Conservation (phyloP, 1,140 invertebrate genomes). For the Rhynchophorus ferrugineus region DNA sequence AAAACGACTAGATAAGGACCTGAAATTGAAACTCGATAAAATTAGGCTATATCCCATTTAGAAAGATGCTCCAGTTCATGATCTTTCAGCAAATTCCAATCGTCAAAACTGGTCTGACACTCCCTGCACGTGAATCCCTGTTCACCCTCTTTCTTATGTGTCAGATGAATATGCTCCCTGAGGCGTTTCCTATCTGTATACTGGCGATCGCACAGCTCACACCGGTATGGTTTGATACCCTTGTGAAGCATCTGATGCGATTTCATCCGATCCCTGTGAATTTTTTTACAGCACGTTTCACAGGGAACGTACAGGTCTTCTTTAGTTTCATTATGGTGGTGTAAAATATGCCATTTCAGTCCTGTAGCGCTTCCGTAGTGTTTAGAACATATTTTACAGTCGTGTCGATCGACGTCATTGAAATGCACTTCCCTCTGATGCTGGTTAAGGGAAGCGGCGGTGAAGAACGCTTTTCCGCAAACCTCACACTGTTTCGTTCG, state of each 20-base stretch:
- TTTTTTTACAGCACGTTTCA: constrained; percentile 69
- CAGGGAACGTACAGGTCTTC: constrained; percentile 45
- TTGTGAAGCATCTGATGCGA: constrained; percentile 55
- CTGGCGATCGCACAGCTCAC: constrained; percentile 41
- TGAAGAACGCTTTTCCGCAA: constrained; percentile 37
- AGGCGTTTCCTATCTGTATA: constrained; percentile 46
- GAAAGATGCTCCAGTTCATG: constrained; percentile 51
- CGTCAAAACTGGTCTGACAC: constrained; percentile 45
- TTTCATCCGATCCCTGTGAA: constrained; percentile 61
- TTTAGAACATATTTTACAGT: constrained; percentile 28
- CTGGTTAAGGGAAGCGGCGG: constrained; percentile 6
- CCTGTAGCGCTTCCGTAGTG: constrained; percentile 28
- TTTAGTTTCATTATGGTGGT: constrained; percentile 28
- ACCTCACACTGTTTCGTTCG: constrained; percentile 37
- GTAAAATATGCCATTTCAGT: constrained; percentile 31
- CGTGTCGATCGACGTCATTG: constrained; percentile 10
- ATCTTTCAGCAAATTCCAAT: constrained; percentile 35
- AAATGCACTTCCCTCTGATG: constrained; percentile 1
- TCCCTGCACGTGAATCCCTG: constrained; percentile 51
- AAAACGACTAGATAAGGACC: too few species aligned
- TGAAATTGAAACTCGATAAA: too few species aligned
- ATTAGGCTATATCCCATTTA: background rate
- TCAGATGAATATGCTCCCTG: constrained; percentile 51
- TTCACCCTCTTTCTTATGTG: constrained; percentile 49
- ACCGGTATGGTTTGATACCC: constrained; percentile 65